phyloP scores from a whole-genome alignment of 2,113 vertebrate species.

The Geothlypis trichas region DNA sequence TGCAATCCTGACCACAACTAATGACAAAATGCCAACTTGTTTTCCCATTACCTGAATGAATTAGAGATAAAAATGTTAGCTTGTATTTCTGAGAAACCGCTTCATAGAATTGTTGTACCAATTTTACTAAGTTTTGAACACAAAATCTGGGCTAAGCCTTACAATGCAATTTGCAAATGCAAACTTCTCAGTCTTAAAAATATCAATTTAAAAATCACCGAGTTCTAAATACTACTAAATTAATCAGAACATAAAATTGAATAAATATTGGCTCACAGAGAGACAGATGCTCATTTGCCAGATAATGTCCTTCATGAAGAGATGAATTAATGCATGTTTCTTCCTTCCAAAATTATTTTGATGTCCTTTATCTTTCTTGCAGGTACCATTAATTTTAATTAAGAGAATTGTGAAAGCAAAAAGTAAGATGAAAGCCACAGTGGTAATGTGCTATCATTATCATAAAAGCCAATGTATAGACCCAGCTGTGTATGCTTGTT shows the following conservation, averaged over 20 bases:
- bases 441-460: background rate
- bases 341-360: background rate
- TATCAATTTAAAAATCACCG: background rate
- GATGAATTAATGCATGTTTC: background rate
- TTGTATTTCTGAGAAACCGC: background rate
- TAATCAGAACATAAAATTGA: conserved; percentile 7
- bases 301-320: background rate
- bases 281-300: background rate
- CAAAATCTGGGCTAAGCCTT: background rate
- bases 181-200: background rate
- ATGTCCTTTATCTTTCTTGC: background rate
- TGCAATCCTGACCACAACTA: conserved; percentile 12
- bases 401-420: background rate
- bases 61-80: background rate
- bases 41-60: conserved; percentile 13
- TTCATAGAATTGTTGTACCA: background rate
- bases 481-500: background rate
- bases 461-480: background rate
- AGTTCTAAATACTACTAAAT: background rate
- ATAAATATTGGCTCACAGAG: conserved; percentile 26
- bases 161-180: background rate
- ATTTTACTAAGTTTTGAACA: background rate
- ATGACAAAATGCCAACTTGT: conserved; percentile 17
- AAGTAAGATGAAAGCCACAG: background rate
- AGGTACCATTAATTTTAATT: conserved; percentile 47